Evolutionary conservation across 2,113 vertebrate genomes (phyloP).

Genomic region (human): GRCh38 chr6:70415501-70416000

Average conservation of each 20-base stretch:
- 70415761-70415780: neutral
- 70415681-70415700: constrained; percentile 25
- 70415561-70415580: constrained; percentile 23
- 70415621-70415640: neutral
- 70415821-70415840: constrained; percentile 51
- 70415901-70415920: constrained; percentile 40
- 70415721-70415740: constrained; percentile 19
- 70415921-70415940: constrained; percentile 46
- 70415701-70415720: constrained; percentile 26
- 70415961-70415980: constrained; percentile 48
- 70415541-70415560: neutral
- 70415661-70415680: constrained; percentile 10
- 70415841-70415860: constrained; percentile 49
- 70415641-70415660: constrained; percentile 40
- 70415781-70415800: constrained; percentile 16
- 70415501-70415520: constrained; percentile 34
- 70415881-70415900: constrained; percentile 5
- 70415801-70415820: constrained; percentile 40
- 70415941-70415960: neutral
- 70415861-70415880: constrained; percentile 54
- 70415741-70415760: constrained; percentile 2
- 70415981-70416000: neutral
- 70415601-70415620: neutral
- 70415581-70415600: constrained; percentile 8
- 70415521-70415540: neutral